phyloP scores from a whole-genome alignment of 2,888 invertebrate genomes.

The Macaria liturata region DNA sequence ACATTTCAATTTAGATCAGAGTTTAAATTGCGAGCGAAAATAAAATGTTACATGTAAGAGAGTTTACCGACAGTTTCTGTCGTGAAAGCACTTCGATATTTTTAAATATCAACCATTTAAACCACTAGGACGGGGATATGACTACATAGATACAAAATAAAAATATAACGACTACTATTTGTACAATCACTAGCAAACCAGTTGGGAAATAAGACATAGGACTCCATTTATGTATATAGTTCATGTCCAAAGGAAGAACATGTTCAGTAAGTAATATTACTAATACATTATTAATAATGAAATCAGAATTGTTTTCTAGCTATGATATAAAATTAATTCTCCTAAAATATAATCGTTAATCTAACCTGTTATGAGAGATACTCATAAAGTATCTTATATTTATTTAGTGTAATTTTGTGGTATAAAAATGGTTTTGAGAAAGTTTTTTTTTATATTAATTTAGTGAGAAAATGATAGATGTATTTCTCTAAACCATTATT shows the following conservation, averaged over 20 bases:
- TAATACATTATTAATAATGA: conserved; percentile 47
- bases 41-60: neutral
- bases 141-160: conserved; percentile 38
- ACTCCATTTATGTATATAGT: conserved; percentile 24
- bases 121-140: conserved; percentile 58
- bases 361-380: conserved; percentile 44
- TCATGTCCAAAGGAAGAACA: conserved; percentile 56
- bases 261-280: conserved; percentile 37
- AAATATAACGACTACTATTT: conserved; percentile 15
- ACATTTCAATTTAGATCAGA: neutral
- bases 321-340: conserved; percentile 65
- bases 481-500: conserved; percentile 18
- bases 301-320: conserved; percentile 68
- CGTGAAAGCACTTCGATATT: conserved; percentile 71
- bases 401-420: conserved; percentile 19
- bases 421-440: conserved; percentile 32
- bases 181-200: conserved; percentile 20
- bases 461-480: conserved; percentile 2
- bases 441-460: neutral
- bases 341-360: conserved; percentile 43
- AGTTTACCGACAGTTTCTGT: conserved; percentile 70
- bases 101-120: conserved; percentile 41
- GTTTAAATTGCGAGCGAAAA: neutral
- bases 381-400: conserved; percentile 34
- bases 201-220: conserved; percentile 13